These are phyloP conservation scores for Psix sp. DNA, from an alignment of 1,140 invertebrate genomes.

Conservation along the genomic window DNA sequence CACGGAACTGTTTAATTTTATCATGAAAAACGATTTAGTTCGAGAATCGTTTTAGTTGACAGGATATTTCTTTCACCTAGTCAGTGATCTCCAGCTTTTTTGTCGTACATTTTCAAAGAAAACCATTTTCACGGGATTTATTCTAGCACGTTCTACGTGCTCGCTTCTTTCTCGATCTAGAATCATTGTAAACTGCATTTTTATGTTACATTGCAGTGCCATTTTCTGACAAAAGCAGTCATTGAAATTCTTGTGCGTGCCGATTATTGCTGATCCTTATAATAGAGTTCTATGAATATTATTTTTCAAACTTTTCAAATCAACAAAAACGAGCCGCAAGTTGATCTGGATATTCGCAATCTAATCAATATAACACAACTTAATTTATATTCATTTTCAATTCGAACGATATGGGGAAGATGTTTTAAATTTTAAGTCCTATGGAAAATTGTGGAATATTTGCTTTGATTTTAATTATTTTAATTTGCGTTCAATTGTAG, in stretches of 20 bases:
- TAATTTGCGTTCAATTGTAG: no score
- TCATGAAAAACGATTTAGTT: conserved; percentile 16
- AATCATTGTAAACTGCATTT: conserved; percentile 38
- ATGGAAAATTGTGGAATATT: no score
- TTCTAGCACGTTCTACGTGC: conserved; percentile 25
- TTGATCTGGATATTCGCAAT: no score
- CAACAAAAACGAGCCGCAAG: no score
- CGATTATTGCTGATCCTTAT: conserved; percentile 16
- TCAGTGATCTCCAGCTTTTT: conserved; percentile 17
- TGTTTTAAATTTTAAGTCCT: no score
- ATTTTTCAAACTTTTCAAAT: no score
- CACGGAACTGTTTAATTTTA: conserved; percentile 23
- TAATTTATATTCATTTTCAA: no score
- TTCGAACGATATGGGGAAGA: no score
- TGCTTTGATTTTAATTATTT: no score
- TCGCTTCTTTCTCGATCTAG: conserved; percentile 30
- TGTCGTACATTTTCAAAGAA: conserved; percentile 25
- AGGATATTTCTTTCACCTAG: conserved; percentile 23
- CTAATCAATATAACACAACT: no score
- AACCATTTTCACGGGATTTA: conserved; percentile 51
- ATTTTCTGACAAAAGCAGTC: conserved; percentile 21
- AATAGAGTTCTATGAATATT: conserved; percentile 7
- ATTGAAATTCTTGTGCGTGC: conserved; percentile 18
- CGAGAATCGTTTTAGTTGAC: conserved; percentile 31
- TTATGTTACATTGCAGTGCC: conserved; percentile 25